These are phyloP conservation scores for Macrobrachium nipponense DNA, from an alignment of 1,140 invertebrate genomes.

Conservation along the genomic window DNA sequence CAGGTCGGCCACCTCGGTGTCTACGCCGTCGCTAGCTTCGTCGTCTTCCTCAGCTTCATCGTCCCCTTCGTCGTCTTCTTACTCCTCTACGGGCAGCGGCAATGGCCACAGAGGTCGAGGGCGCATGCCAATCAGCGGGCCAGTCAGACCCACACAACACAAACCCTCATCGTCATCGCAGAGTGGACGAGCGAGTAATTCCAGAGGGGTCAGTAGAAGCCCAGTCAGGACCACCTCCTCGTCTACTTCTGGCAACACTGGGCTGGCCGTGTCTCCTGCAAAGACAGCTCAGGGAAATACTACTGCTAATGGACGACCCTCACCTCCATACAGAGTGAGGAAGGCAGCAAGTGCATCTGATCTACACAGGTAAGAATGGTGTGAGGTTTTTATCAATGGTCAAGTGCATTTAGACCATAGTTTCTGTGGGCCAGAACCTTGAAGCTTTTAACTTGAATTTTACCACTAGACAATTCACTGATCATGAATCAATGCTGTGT, in stretches of 20 bases:
- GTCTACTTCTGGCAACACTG: neutral
- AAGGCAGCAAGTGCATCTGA: constrained; percentile 56
- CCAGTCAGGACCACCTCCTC: neutral
- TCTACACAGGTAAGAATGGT: constrained; percentile 44
- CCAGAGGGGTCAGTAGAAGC: neutral
- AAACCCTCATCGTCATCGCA: neutral
- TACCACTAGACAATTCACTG: neutral
- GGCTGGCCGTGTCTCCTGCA: neutral
- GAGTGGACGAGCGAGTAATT: too few species aligned
- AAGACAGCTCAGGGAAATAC: neutral
- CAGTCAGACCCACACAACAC: constrained; percentile 46
- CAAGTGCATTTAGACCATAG: too few species aligned
- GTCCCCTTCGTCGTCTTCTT: constrained; percentile 27
- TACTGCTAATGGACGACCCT: neutral
- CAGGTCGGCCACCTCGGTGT: neutral
- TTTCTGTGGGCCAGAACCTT: neutral
- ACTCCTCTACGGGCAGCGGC: neutral
- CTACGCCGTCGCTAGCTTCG: constrained; percentile 29
- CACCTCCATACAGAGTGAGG: constrained; percentile 30
- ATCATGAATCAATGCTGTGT: too few species aligned
- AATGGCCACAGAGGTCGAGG: neutral
- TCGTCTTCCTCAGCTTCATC: constrained; percentile 44
- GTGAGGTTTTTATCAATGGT: too few species aligned
- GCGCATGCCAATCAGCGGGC: constrained; percentile 27
- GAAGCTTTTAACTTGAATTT: neutral